Evolutionary conservation across 2,797 vertebrate species (phyloP).

Genomic region (Peromyscus melanophrys): DNA sequence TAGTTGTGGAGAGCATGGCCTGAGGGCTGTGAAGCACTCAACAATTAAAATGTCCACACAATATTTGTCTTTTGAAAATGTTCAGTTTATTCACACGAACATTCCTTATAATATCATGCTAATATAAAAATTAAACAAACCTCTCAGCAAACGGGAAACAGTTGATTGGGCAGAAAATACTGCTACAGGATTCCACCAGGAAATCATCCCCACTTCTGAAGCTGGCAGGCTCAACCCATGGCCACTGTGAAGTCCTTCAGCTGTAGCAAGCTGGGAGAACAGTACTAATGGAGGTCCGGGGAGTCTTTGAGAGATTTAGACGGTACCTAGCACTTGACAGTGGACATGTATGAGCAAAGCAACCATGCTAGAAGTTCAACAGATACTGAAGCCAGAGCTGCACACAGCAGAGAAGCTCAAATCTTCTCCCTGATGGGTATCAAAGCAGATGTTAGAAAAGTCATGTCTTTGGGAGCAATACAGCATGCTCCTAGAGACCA

Average conservation of each 20-base stretch:
- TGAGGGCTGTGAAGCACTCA: not conserved
- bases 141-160: not conserved
- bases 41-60: not conserved
- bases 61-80: not conserved
- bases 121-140: not conserved
- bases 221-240: not conserved
- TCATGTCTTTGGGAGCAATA: not conserved
- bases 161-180: not conserved
- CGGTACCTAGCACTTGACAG: not conserved
- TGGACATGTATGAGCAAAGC: not conserved
- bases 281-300: not conserved
- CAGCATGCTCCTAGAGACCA: not conserved
- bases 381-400: not conserved
- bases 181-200: not conserved
- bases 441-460: not conserved
- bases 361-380: not conserved
- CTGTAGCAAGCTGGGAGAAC: not conserved
- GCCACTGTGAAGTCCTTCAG: not conserved
- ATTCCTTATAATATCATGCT: not conserved
- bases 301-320: not conserved
- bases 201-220: not conserved
- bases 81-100: not conserved
- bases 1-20: not conserved
- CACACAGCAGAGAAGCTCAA: not conserved
- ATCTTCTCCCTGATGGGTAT: not conserved